Evolutionary conservation across 2,888 invertebrate genomes (phyloP).

Genomic region (Molorchus minor): DNA sequence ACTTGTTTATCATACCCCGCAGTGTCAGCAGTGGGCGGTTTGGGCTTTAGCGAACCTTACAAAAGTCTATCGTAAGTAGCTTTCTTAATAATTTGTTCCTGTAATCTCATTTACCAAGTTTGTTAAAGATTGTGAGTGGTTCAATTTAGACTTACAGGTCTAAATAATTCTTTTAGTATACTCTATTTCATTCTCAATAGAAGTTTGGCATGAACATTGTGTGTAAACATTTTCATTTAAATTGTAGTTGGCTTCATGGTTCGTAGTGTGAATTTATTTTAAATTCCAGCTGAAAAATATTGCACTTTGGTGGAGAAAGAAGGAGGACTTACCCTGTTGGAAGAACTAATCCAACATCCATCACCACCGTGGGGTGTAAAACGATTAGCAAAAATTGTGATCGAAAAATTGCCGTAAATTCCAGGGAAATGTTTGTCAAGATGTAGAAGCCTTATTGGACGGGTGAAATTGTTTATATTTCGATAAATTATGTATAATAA

Average conservation of each 20-base stretch:
- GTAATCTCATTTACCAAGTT: no score
- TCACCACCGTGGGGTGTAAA: constrained; percentile 74
- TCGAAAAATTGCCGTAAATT: constrained; percentile 70
- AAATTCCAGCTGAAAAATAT: constrained; percentile 85
- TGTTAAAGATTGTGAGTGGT: no score
- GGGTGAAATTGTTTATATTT: constrained; percentile 34
- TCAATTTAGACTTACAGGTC: no score
- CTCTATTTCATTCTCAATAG: neutral
- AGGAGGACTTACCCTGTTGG: constrained; percentile 80
- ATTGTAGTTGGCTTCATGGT: no score
- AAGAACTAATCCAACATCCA: constrained; percentile 71
- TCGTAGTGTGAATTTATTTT: constrained; percentile 10
- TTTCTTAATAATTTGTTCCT: no score
- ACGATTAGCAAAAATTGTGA: constrained; percentile 73
- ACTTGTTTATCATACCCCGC: constrained; percentile 85
- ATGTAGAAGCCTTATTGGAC: constrained; percentile 43
- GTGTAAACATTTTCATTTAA: no score
- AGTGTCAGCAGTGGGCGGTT: constrained; percentile 95
- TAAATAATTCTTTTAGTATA: no score
- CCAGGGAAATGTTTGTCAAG: constrained; percentile 47
- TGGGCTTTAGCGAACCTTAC: constrained; percentile 98
- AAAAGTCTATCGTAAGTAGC: constrained; percentile 84
- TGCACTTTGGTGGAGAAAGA: constrained; percentile 88
- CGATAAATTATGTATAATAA: constrained; percentile 16
- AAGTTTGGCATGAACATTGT: no score